Base-by-base conservation (phyloP, 2,888 invertebrate genomes). In the Phalangium opilio region DNA sequence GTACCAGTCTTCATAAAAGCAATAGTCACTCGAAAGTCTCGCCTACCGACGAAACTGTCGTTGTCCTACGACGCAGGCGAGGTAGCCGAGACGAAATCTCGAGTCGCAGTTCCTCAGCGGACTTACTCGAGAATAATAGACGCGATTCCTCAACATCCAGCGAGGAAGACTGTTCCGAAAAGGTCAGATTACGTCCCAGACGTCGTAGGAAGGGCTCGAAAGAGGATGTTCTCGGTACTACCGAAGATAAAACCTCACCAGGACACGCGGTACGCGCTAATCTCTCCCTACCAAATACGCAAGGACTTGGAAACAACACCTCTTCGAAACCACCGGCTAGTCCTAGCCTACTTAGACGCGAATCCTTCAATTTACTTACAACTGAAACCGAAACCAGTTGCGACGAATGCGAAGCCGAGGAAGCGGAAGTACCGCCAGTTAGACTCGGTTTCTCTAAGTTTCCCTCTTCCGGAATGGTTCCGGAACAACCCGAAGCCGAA, bases 41-140 rank as follows among this genome's bases (percentile, higher is more conserved):
- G 47, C 11, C 49, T 43, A 8, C 35, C 35, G 19, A 44, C 32
- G 36, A 46, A 36, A 35, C 44, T 40, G 36, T 36, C 14, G 19
- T 27, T 35, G 12, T 14, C 4, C 5, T 38, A 38, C 38, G 38
- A 38, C 38, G 44, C 15, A 35, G 48, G 34, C 39, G 43, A 41
- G 41, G 47, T 1, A 33, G 46, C 19, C 38, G 43, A 2, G 52
- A 52, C 3, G 43, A 32, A 5, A 15, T 17, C 10, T 17, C 38
- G 1, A 44, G 48, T 18, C 17, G 77, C 78, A 20, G 79, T 80
- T 62, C 68, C 82, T 44, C 77, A 80, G 67, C 67, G 5, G 42
- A 42, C 5, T 27, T 42, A 10, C 3, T 41, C 18, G 42, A 42
- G 11, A 21, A 5, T 3, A 11, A 21, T n/a, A 15, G 20, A 27